phyloP scores from a whole-genome alignment of 2,113 vertebrate genomes.

The Halichoeres trimaculatus region DNA sequence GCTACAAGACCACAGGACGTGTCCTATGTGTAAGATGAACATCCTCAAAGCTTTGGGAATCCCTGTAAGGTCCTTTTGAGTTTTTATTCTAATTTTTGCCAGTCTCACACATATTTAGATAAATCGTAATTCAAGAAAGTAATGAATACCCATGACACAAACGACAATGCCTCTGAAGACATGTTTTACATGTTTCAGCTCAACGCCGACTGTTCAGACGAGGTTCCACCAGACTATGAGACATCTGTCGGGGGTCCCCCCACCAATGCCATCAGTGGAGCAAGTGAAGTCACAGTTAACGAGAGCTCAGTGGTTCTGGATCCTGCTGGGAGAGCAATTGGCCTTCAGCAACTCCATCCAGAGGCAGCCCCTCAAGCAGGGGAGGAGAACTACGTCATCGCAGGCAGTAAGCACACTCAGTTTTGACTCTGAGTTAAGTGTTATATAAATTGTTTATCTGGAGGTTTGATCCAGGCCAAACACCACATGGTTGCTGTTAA shows the following conservation, averaged over 20 bases:
- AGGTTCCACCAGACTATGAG: slow-evolving; percentile 91
- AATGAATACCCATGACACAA: background rate
- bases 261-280: slow-evolving; percentile 90
- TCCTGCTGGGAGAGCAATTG: slow-evolving; percentile 81
- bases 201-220: slow-evolving; percentile 91
- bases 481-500: slow-evolving; percentile 32
- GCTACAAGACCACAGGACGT: slow-evolving; percentile 97
- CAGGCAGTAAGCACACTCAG: slow-evolving; percentile 87
- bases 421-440: background rate
- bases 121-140: background rate
- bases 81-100: background rate
- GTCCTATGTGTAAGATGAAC: slow-evolving; percentile 99
- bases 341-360: slow-evolving; percentile 85
- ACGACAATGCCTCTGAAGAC: background rate
- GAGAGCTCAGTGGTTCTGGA: slow-evolving; percentile 93
- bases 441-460: slow-evolving; percentile 4
- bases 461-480: slow-evolving; percentile 41
- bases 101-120: background rate
- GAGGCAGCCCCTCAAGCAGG: slow-evolving; percentile 81
- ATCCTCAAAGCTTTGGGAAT: slow-evolving; percentile 98
- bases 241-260: slow-evolving; percentile 87
- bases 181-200: slow-evolving; percentile 78
- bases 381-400: slow-evolving; percentile 86
- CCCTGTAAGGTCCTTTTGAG: slow-evolving; percentile 85
- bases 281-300: slow-evolving; percentile 90